phyloP scores from a whole-genome alignment of 1,140 invertebrate species.

The Caenorhabditis inopinata region DNA sequence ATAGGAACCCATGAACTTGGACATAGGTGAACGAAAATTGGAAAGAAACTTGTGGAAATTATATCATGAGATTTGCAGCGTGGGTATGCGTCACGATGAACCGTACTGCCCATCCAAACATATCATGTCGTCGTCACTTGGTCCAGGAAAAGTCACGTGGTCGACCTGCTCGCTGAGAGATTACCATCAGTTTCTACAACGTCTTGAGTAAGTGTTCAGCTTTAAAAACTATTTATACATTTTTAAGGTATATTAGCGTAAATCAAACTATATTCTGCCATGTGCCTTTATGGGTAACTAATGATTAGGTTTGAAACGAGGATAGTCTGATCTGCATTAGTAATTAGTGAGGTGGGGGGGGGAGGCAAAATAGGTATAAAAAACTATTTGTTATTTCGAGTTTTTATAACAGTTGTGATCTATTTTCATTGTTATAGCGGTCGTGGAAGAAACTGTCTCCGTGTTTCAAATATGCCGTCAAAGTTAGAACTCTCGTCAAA shows the following conservation, averaged over 20 bases:
- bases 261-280: constrained; percentile 21
- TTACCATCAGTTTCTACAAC: constrained; percentile 63
- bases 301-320: background rate
- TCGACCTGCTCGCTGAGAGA: constrained; percentile 67
- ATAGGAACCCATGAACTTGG: constrained; percentile 65
- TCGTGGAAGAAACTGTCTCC: constrained; percentile 61
- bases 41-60: too few species aligned
- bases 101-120: constrained; percentile 60
- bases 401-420: too few species aligned
- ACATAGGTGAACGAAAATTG: constrained; percentile 48
- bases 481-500: constrained; percentile 54
- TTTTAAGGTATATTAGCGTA: background rate
- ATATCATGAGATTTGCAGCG: constrained; percentile 44
- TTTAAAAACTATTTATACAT: background rate
- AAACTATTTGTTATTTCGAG: constrained; percentile 34
- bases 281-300: background rate
- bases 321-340: background rate
- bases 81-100: constrained; percentile 67
- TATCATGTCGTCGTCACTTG: constrained; percentile 68
- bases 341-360: too few species aligned
- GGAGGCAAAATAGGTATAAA: too few species aligned
- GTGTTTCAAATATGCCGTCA: constrained; percentile 56
- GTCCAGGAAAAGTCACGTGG: constrained; percentile 69
- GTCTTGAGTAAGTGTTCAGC: constrained; percentile 56
- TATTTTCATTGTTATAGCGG: too few species aligned